Conservation (phyloP, 2,888 invertebrate genomes). For the Epinotia demarniana region DNA sequence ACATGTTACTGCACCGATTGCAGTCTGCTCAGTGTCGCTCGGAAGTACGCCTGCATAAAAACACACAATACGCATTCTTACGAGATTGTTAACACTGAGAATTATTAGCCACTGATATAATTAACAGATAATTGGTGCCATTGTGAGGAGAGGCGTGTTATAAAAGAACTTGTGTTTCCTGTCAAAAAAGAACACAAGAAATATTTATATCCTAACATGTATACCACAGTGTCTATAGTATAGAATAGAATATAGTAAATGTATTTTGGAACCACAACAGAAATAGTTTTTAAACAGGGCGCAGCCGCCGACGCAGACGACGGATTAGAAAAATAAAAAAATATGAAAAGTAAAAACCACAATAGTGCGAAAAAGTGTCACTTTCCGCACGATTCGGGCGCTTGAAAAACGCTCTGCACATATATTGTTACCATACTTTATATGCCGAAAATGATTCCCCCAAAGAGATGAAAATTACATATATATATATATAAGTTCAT, state of each 20-base stretch:
- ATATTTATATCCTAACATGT: not conserved
- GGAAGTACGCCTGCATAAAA: slow-evolving; percentile 62
- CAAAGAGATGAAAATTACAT: not conserved
- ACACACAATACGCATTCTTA: slow-evolving; percentile 68
- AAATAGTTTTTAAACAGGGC: too few species aligned
- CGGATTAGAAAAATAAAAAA: too few species aligned
- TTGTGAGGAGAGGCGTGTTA: slow-evolving; percentile 19
- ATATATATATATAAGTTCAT: not conserved
- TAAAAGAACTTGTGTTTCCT: slow-evolving; percentile 20
- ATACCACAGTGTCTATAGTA: not conserved
- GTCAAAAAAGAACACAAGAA: not conserved
- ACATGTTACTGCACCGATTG: slow-evolving; percentile 37
- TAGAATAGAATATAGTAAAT: too few species aligned
- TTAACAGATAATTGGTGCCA: slow-evolving; percentile 47
- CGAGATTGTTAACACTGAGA: slow-evolving; percentile 55
- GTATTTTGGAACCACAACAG: too few species aligned
- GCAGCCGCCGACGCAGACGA: too few species aligned
- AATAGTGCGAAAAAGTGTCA: too few species aligned
- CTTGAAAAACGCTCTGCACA: too few species aligned
- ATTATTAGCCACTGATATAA: slow-evolving; percentile 50
- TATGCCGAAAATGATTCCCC: too few species aligned
- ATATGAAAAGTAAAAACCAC: too few species aligned
- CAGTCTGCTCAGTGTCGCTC: slow-evolving; percentile 50
- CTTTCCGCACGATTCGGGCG: too few species aligned
- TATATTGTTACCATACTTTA: too few species aligned